phyloP scores from a whole-genome alignment of 2,797 vertebrate species.

The Alectoris magna region DNA sequence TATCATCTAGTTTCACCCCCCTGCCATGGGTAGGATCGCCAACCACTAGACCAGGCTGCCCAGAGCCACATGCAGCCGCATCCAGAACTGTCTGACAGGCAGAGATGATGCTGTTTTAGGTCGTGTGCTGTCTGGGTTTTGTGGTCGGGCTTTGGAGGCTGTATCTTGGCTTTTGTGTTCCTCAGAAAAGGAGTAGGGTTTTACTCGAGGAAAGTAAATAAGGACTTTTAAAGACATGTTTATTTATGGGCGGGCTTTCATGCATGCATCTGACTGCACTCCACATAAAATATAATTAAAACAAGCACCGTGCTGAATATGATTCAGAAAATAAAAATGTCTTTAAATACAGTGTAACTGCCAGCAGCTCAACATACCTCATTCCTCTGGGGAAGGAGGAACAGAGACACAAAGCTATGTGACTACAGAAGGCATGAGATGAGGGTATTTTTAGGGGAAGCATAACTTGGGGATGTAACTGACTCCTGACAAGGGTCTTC shows the following conservation, averaged over 20 bases:
- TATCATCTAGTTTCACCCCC: too few relatives aligned
- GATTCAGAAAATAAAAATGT: constrained; percentile 69
- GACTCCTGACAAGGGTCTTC: constrained; percentile 38
- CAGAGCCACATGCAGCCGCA: too few relatives aligned
- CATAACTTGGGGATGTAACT: neutral
- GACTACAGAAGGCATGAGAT: constrained; percentile 43
- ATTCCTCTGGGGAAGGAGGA: constrained; percentile 40
- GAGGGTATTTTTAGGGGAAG: constrained; percentile 49
- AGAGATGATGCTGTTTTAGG: neutral
- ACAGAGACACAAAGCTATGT: constrained; percentile 27
- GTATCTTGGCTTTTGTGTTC: neutral
- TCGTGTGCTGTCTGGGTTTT: neutral
- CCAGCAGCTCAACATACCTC: constrained; percentile 48
- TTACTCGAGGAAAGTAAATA: constrained; percentile 26
- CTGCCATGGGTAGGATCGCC: too few relatives aligned
- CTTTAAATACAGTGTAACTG: constrained; percentile 36
- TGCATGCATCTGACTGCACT: constrained; percentile 30
- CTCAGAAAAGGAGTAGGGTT: neutral
- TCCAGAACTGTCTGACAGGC: neutral
- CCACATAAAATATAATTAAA: constrained; percentile 57
- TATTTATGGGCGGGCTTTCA: constrained; percentile 54
- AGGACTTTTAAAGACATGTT: constrained; percentile 16
- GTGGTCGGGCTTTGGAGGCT: neutral
- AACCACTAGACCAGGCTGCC: too few relatives aligned
- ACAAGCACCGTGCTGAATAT: constrained; percentile 46